Evolutionary conservation across 2,888 invertebrate genomes (phyloP), one percentile per base, ranked within the genome.

Genomic region (Agrotis ipsilon): DNA sequence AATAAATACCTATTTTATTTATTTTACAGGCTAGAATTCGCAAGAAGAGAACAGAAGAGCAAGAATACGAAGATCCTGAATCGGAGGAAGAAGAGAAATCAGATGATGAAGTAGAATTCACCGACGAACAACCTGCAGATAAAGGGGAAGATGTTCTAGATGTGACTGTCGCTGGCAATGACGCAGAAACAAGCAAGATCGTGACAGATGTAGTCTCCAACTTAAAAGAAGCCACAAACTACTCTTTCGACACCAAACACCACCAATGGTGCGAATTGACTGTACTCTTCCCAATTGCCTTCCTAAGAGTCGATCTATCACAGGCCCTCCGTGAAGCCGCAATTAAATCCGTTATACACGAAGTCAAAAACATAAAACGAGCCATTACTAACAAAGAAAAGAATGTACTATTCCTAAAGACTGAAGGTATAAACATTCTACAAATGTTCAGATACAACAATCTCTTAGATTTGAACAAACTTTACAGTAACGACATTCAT

Each of bases 401-500:
- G 61, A 95, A 97, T 24, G 93, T 96, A 19, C 92, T 97, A 0
- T 97, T 97, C 77, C 96, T 99, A 1, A 98, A 98, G 93, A 99
- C 99, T 0, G 99, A 99, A 89, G 99, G 99, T 5, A 98, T 99
- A 62, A 99, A 99, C 89, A 97, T 99, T 68, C 95, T 97, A 62
- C 98, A 98, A 95, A 98, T 99, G 97, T 98, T 98, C 87, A 98
- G 98, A 86, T 98, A 98, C 90, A 96, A 97, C 65, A 96, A 98
- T 67, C 89, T 98, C 4, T 92, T 99, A 43, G 98, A 99, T 92
- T 92, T 99, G 60, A 98, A 98, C 86, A 97, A 97, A 75, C 92
- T 99, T 1, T 99, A 99, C 92, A 98, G 98, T 51, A 99, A 99
- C 90, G 99, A 99, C 90, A 98, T 99, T 75, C 98, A 99, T 88